A percentile compares a stretch with the other conserved stretches of the same genome.
Conservation (phyloP, 1,140 invertebrate genomes). For the Drosophila tsacasi region DNA sequence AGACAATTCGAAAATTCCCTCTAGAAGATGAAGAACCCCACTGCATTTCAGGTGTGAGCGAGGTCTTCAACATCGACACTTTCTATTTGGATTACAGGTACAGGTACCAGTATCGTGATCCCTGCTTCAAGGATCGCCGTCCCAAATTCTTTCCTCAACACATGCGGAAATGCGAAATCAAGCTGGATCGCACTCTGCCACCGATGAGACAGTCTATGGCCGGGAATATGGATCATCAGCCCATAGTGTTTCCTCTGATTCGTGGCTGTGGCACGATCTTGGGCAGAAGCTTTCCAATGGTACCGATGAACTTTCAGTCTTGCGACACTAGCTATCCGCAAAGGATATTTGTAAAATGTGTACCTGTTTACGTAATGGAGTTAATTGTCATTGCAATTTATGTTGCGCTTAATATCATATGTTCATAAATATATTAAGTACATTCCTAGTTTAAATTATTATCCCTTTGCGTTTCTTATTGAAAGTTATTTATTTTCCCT, state of each 20-base stretch:
- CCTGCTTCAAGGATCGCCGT: constrained; percentile 37
- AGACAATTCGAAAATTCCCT: constrained; percentile 30
- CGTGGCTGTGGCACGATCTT: constrained; percentile 21
- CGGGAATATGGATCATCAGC: constrained; percentile 44
- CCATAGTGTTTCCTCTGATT: constrained; percentile 54
- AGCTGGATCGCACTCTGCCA: constrained; percentile 17
- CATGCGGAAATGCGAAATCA: constrained; percentile 38
- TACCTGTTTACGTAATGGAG: neutral
- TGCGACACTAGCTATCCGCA: neutral
- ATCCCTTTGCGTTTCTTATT: neutral
- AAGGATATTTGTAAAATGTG: neutral
- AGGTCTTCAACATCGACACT: constrained; percentile 35
- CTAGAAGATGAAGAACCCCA: constrained; percentile 31
- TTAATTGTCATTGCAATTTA: neutral
- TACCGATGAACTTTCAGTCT: neutral
- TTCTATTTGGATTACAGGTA: constrained; percentile 62
- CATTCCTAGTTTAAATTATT: neutral
- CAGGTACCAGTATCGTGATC: constrained; percentile 63
- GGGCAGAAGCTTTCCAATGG: constrained; percentile 5
- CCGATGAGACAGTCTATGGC: constrained; percentile 15
- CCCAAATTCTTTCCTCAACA: constrained; percentile 20
- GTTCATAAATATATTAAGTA: neutral
- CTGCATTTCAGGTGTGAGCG: constrained; percentile 28
- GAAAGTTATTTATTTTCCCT: neutral
- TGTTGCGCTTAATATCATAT: neutral